Evolutionary conservation across 2,113 vertebrate genomes (phyloP).

Genomic region (Lynx canadensis): DNA sequence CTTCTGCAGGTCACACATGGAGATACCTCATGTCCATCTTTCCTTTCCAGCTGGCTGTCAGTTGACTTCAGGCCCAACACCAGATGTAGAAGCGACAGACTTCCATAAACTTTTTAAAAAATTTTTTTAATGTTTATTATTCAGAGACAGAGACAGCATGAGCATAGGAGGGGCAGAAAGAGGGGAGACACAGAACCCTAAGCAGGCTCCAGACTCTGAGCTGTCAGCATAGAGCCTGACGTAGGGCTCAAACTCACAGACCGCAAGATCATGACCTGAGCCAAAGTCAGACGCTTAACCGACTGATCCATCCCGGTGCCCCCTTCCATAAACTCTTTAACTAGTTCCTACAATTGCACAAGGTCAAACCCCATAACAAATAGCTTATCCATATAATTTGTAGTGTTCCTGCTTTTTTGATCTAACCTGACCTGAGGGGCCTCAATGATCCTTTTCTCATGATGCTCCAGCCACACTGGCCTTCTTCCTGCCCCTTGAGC

Average conservation of each 20-base stretch:
- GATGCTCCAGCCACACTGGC: background rate
- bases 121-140: no score
- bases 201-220: no score
- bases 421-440: background rate
- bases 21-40: background rate
- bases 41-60: background rate
- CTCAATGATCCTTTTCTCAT: background rate
- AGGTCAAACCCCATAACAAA: background rate
- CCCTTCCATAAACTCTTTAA: background rate
- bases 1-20: background rate
- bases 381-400: background rate
- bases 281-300: no score
- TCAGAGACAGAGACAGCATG: no score
- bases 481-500: background rate
- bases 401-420: background rate
- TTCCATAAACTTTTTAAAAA: background rate
- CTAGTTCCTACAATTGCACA: background rate
- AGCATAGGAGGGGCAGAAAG: no score
- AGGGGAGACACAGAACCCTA: no score
- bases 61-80: background rate
- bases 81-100: background rate
- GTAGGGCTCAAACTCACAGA: no score
- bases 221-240: no score
- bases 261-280: no score
- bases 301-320: no score